Evolutionary conservation across 1,140 invertebrate species (phyloP).

Genomic region (Bombus fervidus): DNA sequence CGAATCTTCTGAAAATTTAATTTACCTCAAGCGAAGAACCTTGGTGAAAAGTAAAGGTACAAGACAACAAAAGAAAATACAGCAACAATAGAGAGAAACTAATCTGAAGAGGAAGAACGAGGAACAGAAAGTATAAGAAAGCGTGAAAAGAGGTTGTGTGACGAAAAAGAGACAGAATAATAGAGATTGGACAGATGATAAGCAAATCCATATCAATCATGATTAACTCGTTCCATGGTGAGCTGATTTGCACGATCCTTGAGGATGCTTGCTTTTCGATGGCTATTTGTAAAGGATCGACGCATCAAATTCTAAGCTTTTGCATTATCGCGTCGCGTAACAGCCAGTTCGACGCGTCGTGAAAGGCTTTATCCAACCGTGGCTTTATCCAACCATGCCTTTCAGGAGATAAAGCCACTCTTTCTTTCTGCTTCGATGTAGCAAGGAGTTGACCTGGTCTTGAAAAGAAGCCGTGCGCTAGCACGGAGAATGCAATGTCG

Average conservation of each 20-base stretch:
- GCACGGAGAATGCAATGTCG: background rate
- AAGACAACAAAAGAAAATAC: too few relatives aligned
- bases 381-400: constrained; percentile 36
- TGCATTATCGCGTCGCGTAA: background rate
- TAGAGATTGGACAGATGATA: constrained; percentile 4
- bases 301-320: constrained; percentile 19
- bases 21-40: too few relatives aligned
- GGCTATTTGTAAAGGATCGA: constrained; percentile 5
- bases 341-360: constrained; percentile 5
- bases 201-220: constrained; percentile 18
- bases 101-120: too few relatives aligned
- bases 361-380: constrained; percentile 43
- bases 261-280: background rate
- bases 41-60: too few relatives aligned
- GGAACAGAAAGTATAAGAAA: background rate
- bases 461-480: background rate
- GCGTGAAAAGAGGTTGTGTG: too few relatives aligned
- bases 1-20: too few relatives aligned
- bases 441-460: constrained; percentile 14
- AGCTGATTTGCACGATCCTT: constrained; percentile 10
- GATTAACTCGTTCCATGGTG: background rate
- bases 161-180: background rate
- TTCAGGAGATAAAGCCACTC: constrained; percentile 31
- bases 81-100: too few relatives aligned
- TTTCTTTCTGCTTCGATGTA: background rate